Percentiles rank a stretch among this genome's conserved stretches.
Conservation (phyloP, 1,140 invertebrate species). For the Leptopilina clavipes region DNA sequence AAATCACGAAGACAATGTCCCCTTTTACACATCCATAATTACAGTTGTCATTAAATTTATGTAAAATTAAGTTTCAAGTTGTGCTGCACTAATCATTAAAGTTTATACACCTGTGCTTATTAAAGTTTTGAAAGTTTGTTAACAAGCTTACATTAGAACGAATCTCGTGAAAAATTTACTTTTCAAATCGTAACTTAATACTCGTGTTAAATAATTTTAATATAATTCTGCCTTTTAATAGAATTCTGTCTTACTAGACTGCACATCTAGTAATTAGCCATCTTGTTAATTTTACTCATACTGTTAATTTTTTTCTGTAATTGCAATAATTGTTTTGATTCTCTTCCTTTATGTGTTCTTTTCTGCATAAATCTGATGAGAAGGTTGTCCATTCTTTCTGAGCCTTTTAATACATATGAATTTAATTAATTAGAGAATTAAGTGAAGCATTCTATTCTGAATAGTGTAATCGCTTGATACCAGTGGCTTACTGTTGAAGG, state of each 20-base stretch:
- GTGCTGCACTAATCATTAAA: not conserved
- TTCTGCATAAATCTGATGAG: not conserved
- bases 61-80: slow-evolving; percentile 5
- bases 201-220: not conserved
- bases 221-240: too few species aligned
- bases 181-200: not conserved
- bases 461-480: not conserved
- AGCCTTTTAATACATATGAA: not conserved
- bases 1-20: not conserved
- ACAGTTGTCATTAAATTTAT: slow-evolving; percentile 7
- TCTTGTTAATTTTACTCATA: too few species aligned
- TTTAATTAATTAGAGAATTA: slow-evolving; percentile 7
- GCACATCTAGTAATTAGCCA: too few species aligned
- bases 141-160: not conserved
- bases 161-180: slow-evolving; percentile 9
- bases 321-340: slow-evolving; percentile 9
- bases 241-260: too few species aligned
- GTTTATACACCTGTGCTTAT: not conserved
- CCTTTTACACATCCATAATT: not conserved
- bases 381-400: not conserved
- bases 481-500: too few species aligned
- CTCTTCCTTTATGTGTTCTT: not conserved
- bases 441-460: not conserved
- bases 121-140: not conserved
- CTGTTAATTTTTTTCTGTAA: too few species aligned